A percentile compares a stretch with the other conserved stretches of the same genome.
Evolutionary conservation across 2,797 vertebrate genomes (phyloP).

Genomic region (Lophius americanus): DNA sequence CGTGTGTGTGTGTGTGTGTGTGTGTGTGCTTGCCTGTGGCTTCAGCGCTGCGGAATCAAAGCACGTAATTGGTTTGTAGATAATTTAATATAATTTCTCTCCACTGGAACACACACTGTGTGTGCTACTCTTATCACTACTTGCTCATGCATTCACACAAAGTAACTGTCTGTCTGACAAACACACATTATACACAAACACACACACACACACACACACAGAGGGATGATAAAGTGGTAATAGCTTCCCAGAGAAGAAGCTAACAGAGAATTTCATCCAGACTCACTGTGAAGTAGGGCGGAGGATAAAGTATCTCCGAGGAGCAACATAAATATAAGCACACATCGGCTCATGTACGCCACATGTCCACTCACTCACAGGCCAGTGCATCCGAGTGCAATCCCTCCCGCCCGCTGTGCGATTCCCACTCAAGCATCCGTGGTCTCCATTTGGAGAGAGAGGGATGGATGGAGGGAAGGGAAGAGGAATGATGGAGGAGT

Average conservation of each 20-base stretch:
- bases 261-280: conserved; percentile 60
- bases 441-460: conserved; percentile 69
- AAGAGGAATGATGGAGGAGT: conserved; percentile 35
- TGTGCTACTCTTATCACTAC: background rate
- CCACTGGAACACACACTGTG: conserved; percentile 7
- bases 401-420: conserved; percentile 61
- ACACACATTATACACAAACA: background rate
- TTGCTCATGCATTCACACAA: conserved; percentile 10
- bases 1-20: conserved; percentile 9
- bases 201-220: conserved; percentile 19
- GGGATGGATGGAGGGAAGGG: conserved; percentile 56
- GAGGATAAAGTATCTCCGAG: conserved; percentile 76
- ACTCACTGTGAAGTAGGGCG: conserved; percentile 76
- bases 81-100: conserved; percentile 36
- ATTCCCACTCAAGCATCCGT: conserved; percentile 75
- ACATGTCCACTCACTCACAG: conserved; percentile 77
- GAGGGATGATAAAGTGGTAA: conserved; percentile 57
- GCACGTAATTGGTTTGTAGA: conserved; percentile 46
- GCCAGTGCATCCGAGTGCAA: conserved; percentile 58
- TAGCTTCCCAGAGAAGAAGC: conserved; percentile 51
- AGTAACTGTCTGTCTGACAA: background rate
- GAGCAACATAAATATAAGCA: conserved; percentile 52
- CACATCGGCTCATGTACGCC: conserved; percentile 52
- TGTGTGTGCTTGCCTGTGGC: background rate
- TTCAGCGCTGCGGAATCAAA: conserved; percentile 32